Conservation (phyloP, 2,113 vertebrate genomes). For the Pituophis catenifer region DNA sequence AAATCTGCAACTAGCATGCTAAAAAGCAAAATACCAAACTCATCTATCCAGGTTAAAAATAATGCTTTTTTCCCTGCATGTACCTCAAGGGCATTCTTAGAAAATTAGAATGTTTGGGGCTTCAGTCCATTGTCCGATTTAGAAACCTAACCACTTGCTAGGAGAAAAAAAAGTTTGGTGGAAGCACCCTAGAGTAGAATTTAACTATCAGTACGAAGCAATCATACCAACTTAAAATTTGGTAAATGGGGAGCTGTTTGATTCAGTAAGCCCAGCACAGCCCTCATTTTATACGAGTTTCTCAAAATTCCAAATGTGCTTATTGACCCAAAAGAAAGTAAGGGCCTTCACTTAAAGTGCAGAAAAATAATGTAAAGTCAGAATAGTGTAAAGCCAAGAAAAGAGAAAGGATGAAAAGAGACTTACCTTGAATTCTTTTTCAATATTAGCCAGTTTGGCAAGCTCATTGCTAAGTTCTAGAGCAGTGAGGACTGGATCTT, state of each 20-base stretch:
- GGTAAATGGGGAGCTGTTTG: neutral
- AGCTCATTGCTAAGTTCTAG: constrained; percentile 88
- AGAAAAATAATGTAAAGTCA: constrained; percentile 16
- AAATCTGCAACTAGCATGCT: neutral
- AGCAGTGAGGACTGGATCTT: constrained; percentile 86
- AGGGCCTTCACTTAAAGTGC: neutral
- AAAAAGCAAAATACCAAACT: neutral
- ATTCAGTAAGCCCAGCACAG: neutral
- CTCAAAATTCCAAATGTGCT: neutral
- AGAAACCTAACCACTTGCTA: neutral
- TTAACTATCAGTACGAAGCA: neutral
- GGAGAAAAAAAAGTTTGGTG: neutral
- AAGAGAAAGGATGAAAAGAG: neutral
- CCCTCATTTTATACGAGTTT: neutral
- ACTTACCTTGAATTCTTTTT: constrained; percentile 88
- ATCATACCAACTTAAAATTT: neutral
- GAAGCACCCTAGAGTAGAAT: neutral
- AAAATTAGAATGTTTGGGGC: neutral
- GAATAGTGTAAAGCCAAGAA: constrained; percentile 5
- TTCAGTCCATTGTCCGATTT: neutral
- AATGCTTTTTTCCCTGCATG: neutral
- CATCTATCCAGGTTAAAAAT: neutral
- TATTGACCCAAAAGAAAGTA: neutral
- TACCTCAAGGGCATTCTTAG: neutral
- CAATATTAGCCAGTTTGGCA: constrained; percentile 85